These are phyloP conservation scores for Mnemiopsis leidyi DNA, from an alignment of 37 sponge, comb jelly and placozoan genomes.

Conservation along the genomic window DNA sequence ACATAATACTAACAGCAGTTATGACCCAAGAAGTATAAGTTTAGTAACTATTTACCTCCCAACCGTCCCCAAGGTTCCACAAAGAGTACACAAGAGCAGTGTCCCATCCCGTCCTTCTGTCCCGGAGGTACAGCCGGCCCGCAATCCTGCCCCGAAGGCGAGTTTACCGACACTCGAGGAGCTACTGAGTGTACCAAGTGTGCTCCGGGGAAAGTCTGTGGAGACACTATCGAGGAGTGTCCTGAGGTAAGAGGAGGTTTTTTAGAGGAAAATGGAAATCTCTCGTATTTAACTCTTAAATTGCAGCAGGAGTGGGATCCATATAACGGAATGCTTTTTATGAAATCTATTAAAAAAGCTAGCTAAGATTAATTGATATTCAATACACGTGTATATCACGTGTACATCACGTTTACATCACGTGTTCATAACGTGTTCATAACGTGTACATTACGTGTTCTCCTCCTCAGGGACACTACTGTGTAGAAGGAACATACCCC, in stretches of 20 bases:
- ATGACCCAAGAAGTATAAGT: no score
- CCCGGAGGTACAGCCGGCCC: slow-evolving; percentile 63
- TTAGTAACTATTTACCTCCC: no score
- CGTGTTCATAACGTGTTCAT: not conserved
- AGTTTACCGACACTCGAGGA: slow-evolving; percentile 6
- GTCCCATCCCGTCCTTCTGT: slow-evolving; percentile 61
- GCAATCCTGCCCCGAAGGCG: slow-evolving; percentile 7
- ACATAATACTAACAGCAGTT: no score
- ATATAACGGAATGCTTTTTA: no score
- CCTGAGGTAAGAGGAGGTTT: not conserved
- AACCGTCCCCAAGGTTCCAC: slow-evolving; percentile 30
- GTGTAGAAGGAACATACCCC: slow-evolving; percentile 54
- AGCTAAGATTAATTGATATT: not conserved
- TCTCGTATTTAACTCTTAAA: no score
- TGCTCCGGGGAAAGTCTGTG: not conserved
- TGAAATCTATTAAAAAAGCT: no score
- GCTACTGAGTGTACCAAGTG: not conserved
- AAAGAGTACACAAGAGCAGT: slow-evolving; percentile 4
- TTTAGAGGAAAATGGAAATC: no score
- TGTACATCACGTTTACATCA: no score
- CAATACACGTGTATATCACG: not conserved
- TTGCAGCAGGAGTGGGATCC: no score
- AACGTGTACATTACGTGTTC: not conserved
- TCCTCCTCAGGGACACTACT: slow-evolving; percentile 59
- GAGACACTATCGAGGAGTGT: not conserved